Evolutionary conservation across 2,113 vertebrate genomes (phyloP), one percentile per base, ranked within the genome.

Genomic region (Pogonocichla stellata): DNA sequence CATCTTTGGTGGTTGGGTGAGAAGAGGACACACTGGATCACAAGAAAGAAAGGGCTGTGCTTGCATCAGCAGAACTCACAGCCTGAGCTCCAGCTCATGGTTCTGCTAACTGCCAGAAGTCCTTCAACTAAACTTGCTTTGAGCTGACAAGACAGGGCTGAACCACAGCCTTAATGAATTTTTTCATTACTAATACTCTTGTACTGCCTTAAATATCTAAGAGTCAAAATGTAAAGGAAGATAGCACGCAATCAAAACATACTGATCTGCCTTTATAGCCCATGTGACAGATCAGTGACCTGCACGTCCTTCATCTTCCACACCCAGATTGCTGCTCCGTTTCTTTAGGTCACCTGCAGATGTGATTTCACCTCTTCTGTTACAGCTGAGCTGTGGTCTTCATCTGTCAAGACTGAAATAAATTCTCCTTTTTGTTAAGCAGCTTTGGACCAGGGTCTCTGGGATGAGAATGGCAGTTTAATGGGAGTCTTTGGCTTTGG

Each of bases 271-370:
- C 10, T 12, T 80, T 73, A 34, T 0, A 77, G 29, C 19, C 34
- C 1, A 1, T 10, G n/a, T 61, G 53, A 90, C 24, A 47, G 51
- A 47, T 34, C n/a, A 53, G 6, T 82, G 29, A 83, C 67, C 16
- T n/a, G 20, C 62, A 36, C 14, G 20, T 56, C 22, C 15, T 62
- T 81, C n/a, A 58, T 34, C 38, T 61, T 70, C 67, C 14, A 14
- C 13, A 56, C 34, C 16, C 38, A 70, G 12, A 65, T 33, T 10
- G 18, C 38, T 38, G 17, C 16, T 86, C 42, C 0, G 0, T 92
- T 81, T 84, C 20, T 36, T 31, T 72, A 0, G 0, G 31, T 61
- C 48, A 18, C 14, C 42, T 69, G 8, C 1, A 2, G 17, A 64
- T 2, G 5, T 26, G 45, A 19, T 84, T 85, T 42, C 24, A 75